phyloP scores from a whole-genome alignment of 2,113 vertebrate species.

The Tachuris rubrigastra region DNA sequence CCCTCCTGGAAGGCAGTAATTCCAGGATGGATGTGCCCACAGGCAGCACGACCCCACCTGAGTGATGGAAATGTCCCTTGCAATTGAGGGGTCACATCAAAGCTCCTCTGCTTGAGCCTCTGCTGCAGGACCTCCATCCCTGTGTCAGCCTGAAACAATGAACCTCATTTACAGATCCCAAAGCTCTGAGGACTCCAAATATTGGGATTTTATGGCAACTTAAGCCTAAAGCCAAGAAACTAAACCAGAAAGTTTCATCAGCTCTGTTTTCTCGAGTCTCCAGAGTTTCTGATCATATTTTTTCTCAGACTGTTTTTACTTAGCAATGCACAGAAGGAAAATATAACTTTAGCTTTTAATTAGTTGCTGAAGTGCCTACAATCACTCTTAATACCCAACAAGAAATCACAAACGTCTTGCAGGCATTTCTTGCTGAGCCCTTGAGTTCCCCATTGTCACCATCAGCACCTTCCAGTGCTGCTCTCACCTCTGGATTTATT shows the following conservation, averaged over 20 bases:
- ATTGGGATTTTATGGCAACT: background rate
- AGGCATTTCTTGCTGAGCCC: background rate
- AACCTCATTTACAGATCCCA: background rate
- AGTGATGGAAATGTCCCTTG: rapidly evolving
- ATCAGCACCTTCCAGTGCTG: background rate
- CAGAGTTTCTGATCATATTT: background rate
- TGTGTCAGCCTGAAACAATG: rapidly evolving
- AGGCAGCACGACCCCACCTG: background rate
- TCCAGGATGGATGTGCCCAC: background rate
- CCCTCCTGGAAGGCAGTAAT: background rate
- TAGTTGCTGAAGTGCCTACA: background rate
- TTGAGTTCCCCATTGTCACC: background rate
- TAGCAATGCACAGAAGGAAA: background rate
- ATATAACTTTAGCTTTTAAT: background rate
- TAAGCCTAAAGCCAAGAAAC: background rate
- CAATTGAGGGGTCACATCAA: background rate
- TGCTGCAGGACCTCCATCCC: background rate
- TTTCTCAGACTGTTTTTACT: background rate
- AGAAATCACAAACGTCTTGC: background rate
- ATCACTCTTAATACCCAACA: background rate
- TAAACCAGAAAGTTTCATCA: background rate
- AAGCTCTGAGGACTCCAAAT: background rate
- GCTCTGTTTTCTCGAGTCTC: background rate
- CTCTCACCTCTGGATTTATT: background rate
- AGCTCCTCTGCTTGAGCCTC: background rate